Evolutionary conservation across 2,888 invertebrate species (phyloP), one percentile per base, ranked within the genome.

Genomic region (Stenchaetothrips biformis): DNA sequence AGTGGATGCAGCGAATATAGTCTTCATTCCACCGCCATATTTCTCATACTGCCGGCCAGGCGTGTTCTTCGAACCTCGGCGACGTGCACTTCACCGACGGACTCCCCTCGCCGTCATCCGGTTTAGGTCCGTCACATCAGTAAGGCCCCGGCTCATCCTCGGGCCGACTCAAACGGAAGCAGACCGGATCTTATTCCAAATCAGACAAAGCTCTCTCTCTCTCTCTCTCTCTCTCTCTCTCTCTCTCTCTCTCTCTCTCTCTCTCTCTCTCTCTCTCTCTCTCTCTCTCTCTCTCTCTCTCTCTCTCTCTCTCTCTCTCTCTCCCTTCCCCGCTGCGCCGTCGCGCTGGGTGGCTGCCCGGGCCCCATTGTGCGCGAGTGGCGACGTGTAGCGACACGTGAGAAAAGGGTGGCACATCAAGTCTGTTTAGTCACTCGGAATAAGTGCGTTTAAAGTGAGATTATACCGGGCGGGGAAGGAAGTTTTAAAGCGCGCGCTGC

Each of bases 401-500:
- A 21, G 11, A 74, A 25, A 74, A 74, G 67, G 67, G 67, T 74
- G 67, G 67, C n/a, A 2, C 37, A 37, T 37, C 37, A 37, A 37
- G 37, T 4, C 37, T 37, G 37, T 37, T 37, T 74, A 74, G 67
- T 74, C 67, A 74, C 67, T 74, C 67, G 67, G 67, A 74, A 74
- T 74, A 74, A 74, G 67, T 74, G 67, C 67, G 67, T 74, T 74
- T 74, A 74, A 74, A 25, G 21, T 21, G 25, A 59, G 67, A 74
- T 74, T 74, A 74, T 74, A 74, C 25, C 67, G 67, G 25, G 53
- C 11, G 53, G 13, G 53, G 53, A 13, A 53, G 53, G 53, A 53
- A 25, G 67, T 74, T 74, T 74, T 74, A 74, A 21, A 74, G 67
- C 59, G 59, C 59, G 59, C 53, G 2, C 53, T 18, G 16, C 6